phyloP scores from a whole-genome alignment of 2,797 vertebrate genomes.

The Microctenopoma stevenorrisi region DNA sequence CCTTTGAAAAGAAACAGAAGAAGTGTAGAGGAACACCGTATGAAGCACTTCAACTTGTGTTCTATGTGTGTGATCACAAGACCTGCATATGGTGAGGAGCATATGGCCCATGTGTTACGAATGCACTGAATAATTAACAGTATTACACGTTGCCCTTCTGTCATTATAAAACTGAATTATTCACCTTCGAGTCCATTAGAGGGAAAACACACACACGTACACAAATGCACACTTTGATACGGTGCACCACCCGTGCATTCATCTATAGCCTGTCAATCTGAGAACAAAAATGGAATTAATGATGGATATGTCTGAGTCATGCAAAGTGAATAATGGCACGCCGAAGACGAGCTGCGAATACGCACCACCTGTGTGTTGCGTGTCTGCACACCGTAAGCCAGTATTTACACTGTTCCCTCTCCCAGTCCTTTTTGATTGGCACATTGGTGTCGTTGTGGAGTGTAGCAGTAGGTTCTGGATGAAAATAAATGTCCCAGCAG shows the following conservation, averaged over 20 bases:
- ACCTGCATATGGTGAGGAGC: conserved; percentile 42
- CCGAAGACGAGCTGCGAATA: conserved; percentile 62
- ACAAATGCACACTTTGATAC: conserved; percentile 7
- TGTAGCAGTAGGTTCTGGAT: conserved; percentile 25
- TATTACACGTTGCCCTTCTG: conserved; percentile 71
- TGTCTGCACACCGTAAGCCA: conserved; percentile 18
- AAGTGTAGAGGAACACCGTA: conserved; percentile 15
- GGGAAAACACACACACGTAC: conserved; percentile 8
- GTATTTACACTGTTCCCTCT: conserved; percentile 22
- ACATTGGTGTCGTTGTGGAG: conserved; percentile 11
- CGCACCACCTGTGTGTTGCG: conserved; percentile 52
- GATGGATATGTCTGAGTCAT: conserved; percentile 23
- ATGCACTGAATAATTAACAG: conserved; percentile 78
- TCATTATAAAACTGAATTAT: conserved; percentile 69
- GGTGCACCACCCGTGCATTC: conserved; percentile 5
- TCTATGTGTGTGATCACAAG: conserved; percentile 23
- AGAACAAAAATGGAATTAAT: conserved; percentile 29
- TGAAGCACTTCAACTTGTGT: conserved; percentile 28
- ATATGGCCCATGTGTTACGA: conserved; percentile 63
- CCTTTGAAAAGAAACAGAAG: conserved; percentile 9
- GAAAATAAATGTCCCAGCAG: conserved; percentile 25
- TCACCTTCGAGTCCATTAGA: conserved; percentile 66
- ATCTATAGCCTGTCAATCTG: conserved; percentile 23
- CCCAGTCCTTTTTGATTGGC: conserved; percentile 3
- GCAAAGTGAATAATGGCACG: conserved; percentile 38